Conservation (phyloP, 2,113 vertebrate species). For the Eurypyga helias region DNA sequence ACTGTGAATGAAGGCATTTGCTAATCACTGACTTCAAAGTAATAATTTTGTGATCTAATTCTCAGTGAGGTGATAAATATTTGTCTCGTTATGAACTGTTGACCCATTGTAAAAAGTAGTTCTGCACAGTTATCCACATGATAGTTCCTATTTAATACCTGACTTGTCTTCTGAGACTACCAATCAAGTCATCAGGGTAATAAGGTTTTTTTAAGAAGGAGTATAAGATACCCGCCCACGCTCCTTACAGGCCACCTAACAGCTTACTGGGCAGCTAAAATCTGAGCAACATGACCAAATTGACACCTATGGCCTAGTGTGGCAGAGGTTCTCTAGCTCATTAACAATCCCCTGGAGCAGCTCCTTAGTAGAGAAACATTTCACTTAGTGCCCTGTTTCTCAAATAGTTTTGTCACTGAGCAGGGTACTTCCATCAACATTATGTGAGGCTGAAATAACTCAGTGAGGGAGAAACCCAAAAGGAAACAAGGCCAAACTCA, state of each 20-base stretch:
- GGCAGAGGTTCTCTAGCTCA: background rate
- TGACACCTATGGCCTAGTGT: background rate
- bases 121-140: background rate
- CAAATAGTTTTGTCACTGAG: background rate
- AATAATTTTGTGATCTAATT: background rate
- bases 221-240: background rate
- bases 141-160: background rate
- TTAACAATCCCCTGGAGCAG: background rate
- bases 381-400: background rate
- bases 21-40: background rate
- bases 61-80: background rate
- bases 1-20: background rate
- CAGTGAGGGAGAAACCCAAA: background rate
- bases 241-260: background rate
- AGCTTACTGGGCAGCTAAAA: background rate
- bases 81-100: background rate
- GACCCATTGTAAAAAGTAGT: background rate
- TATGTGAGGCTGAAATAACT: background rate
- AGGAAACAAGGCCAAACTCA: slow-evolving; percentile 21
- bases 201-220: background rate
- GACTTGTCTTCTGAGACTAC: background rate
- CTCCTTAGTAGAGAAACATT: background rate
- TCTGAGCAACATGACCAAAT: background rate
- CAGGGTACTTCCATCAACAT: background rate
- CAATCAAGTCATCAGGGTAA: background rate